Evolutionary conservation across 2,888 invertebrate genomes (phyloP), one percentile per base, ranked within the genome.

Genomic region (Halictus ligatus): DNA sequence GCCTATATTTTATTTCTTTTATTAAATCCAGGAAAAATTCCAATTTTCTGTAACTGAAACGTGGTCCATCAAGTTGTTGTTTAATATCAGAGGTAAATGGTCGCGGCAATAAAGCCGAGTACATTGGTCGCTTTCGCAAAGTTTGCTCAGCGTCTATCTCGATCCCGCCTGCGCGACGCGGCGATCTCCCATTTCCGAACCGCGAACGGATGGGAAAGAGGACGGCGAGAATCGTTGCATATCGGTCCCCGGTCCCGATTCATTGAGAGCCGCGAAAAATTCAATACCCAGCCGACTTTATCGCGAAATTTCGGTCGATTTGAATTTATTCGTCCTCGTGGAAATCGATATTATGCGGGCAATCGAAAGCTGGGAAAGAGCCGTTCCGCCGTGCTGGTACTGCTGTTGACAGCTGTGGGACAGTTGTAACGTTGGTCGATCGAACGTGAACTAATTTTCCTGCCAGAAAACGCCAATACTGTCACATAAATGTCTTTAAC

Each of bases 141-240:
- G 73, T 50, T 73, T 73, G 5, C 73, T 29, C 50, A 50, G 50
- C 21, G 43, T 29, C 50, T 50, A 35, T 50, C 21, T n/a, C 43
- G 71, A 21, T 71, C 46, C 25, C 54, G 15, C 3, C 15, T 18
- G n/a, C n/a, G n/a, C n/a, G n/a, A n/a, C n/a, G n/a, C n/a, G n/a
- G 21, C 72, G 73, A 73, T 25, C 73, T 18, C 35, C 50, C 73
- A 73, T 73, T 73, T 73, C 48, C 73, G 73, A 73, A 29, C 50
- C 50, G 50, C 73, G 48, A 73, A 73, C 73, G 50, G 50, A 46
- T n/a, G 40, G 43, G 13, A 46, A 76, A 67, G 43, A 46, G 25
- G 12, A 43, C n/a, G 25, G 8, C 60, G 40, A 60, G 60, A 25
- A 46, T 60, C 43, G 75, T 46, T 46, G 60, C 75, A 25, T 64